phyloP scores from a whole-genome alignment of 2,888 invertebrate species.

The Thymelicus acteon region DNA sequence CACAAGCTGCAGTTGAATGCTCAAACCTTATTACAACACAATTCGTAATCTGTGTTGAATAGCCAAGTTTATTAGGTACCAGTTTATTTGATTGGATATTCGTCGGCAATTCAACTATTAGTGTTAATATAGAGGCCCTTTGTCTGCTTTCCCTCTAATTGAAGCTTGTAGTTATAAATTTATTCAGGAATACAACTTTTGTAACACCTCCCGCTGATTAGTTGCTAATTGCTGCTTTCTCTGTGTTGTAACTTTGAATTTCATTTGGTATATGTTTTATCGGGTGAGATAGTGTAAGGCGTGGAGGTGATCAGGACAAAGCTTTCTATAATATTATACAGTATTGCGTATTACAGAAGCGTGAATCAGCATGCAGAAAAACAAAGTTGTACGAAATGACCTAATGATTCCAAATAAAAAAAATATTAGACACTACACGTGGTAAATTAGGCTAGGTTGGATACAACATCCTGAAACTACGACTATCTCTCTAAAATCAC shows the following conservation, averaged over 20 bases:
- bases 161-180: conserved; percentile 77
- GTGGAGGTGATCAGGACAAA: conserved; percentile 49
- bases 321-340: conserved; percentile 29
- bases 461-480: too few species aligned
- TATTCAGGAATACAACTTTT: conserved; percentile 77
- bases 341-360: background rate
- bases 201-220: conserved; percentile 73
- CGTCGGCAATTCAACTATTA: conserved; percentile 49
- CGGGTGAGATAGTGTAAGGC: conserved; percentile 58
- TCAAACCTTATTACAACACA: conserved; percentile 6
- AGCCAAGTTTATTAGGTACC: conserved; percentile 26
- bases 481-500: too few species aligned
- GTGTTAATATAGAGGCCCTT: conserved; percentile 56
- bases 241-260: conserved; percentile 65
- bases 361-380: background rate
- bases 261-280: conserved; percentile 64
- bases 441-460: too few species aligned
- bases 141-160: conserved; percentile 81
- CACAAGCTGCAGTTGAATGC: conserved; percentile 13
- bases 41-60: conserved; percentile 22
- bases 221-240: conserved; percentile 79
- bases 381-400: too few species aligned
- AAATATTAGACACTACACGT: too few species aligned
- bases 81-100: conserved; percentile 49
- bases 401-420: too few species aligned